phyloP scores from a whole-genome alignment of 23 tunicate genomes.

The Pegea sp. region DNA sequence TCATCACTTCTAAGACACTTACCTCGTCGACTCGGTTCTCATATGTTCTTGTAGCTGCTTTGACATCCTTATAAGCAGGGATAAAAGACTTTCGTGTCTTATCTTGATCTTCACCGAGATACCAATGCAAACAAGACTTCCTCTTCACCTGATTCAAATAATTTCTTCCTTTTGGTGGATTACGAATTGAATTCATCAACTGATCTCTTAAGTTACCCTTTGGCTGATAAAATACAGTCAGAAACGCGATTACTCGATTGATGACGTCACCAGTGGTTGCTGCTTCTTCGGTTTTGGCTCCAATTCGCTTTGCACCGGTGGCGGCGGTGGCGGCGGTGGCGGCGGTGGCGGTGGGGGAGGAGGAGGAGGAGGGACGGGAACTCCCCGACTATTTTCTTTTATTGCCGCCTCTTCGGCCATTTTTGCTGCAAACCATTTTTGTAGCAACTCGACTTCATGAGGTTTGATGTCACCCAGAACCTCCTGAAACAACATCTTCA shows the following conservation, averaged over 20 bases:
- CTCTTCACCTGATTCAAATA: background rate
- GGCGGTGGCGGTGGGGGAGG: too few species aligned
- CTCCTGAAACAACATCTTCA: too few species aligned
- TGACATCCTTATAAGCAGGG: background rate
- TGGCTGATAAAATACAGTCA: too few species aligned
- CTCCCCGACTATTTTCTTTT: background rate
- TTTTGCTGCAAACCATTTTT: slow-evolving; percentile 60
- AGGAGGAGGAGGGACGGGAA: background rate
- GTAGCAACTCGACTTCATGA: slow-evolving; percentile 30
- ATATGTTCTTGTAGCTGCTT: too few species aligned
- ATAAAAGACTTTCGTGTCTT: background rate
- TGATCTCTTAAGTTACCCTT: background rate
- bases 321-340: too few species aligned
- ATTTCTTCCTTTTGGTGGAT: slow-evolving; percentile 1
- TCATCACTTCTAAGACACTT: too few species aligned
- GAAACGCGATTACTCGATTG: too few species aligned
- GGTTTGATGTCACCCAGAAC: slow-evolving; percentile 46
- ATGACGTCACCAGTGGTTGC: too few species aligned
- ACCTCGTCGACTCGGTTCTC: too few species aligned
- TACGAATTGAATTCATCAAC: background rate
- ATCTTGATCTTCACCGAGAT: background rate
- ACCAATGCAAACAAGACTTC: slow-evolving; percentile 1
- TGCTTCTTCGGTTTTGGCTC: too few species aligned
- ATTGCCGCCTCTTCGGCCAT: slow-evolving; percentile 2
- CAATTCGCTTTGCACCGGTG: too few species aligned